Base-by-base conservation (phyloP, 2,797 vertebrate genomes). In the Coluber constrictor region DNA sequence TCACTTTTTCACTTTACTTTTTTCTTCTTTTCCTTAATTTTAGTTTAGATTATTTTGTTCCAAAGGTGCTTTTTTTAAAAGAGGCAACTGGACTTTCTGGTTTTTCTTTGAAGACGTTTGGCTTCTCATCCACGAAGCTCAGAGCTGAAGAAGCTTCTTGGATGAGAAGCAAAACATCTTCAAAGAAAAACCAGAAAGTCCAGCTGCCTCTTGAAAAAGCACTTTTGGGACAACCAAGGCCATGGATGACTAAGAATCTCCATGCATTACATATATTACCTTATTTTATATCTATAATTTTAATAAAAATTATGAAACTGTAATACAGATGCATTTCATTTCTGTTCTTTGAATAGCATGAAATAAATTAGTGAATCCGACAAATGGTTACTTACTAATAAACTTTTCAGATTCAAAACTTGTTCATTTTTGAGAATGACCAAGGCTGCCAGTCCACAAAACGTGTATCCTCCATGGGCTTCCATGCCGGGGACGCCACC, bases 391-490 rank as follows among this genome's bases (percentile, higher is more conserved):
- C 98, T 98, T 96, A 99, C 99, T 97, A 99, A 96, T 96, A 99
- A 95, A 87, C 98, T 98, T 96, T 98, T 99, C 90, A 99, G 98
- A 96, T 99, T 98, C 97, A 99, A 97, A 97, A 98, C 98, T 13
- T 98, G 97, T 15, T 99, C 99, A 94, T 98, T 98, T 87, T 99
- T 98, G 94, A 99, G 98, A 95, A 99, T 99, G 94, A 99, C 98
- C 95, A 99, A 97, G 0, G 99, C 98, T 0, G 99, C 99, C 8
- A 98, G 95, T 43, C 99, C 99, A 0, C 99, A 99, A 98, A 99
- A 99, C 0, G 99, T 99, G 96, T 99, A 99, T 8, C 99, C 99
- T 0, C 99, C 99, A 0, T 99, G 99, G 0, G 99, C 99, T 96
- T 99, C 99, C 98, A 99, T 97, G 51, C 99, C 99, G 0, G 99